These are phyloP conservation scores for Onychomys arenicola DNA, from an alignment of 2,797 vertebrate genomes.

Conservation along the genomic window DNA sequence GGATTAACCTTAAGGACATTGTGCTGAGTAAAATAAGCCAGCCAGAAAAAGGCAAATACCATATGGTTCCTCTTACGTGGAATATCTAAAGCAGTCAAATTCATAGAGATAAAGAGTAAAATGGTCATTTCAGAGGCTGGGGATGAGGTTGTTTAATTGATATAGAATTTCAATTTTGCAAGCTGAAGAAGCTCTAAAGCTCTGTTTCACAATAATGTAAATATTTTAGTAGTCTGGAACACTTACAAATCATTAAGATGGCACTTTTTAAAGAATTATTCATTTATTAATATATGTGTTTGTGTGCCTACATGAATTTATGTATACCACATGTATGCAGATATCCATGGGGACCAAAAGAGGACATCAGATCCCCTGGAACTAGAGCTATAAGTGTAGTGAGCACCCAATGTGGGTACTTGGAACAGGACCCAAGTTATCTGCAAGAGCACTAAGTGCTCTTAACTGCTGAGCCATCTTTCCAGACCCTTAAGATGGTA, in stretches of 20 bases:
- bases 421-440: neutral
- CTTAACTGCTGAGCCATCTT: neutral
- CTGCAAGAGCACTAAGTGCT: neutral
- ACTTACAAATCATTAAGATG: neutral
- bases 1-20: conserved; percentile 10
- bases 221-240: conserved; percentile 1
- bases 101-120: neutral
- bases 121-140: neutral
- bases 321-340: too few relatives aligned
- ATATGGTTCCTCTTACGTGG: neutral
- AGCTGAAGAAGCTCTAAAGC: conserved; percentile 22
- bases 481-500: neutral
- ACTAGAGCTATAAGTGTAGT: neutral
- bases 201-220: neutral
- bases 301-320: too few relatives aligned
- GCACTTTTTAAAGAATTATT: neutral
- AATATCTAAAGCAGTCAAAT: neutral
- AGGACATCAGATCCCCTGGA: too few relatives aligned
- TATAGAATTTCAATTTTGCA: neutral
- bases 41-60: conserved; percentile 15
- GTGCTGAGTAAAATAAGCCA: neutral
- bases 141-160: neutral
- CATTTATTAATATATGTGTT: too few relatives aligned
- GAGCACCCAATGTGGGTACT: neutral
- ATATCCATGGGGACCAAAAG: too few relatives aligned